Conservation (phyloP, 2,113 vertebrate genomes). For the Orientallactaga bullata region DNA sequence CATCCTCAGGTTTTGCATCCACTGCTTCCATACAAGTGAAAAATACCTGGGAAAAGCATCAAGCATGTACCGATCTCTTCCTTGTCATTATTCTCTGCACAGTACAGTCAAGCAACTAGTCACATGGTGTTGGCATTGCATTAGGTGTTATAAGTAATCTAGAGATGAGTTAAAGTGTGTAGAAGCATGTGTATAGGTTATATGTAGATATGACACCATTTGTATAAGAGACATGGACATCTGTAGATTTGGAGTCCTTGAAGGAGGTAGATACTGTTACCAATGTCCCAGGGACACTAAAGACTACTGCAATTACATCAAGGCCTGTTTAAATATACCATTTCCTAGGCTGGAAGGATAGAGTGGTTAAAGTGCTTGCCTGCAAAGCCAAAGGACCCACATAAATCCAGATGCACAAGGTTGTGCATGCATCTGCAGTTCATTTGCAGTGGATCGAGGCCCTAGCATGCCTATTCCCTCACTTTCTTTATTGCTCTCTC, state of each 20-base stretch:
- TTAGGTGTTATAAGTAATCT: not conserved
- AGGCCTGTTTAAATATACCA: not conserved
- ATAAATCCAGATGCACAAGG: no score
- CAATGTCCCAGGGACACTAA: not conserved
- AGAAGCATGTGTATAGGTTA: not conserved
- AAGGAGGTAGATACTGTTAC: not conserved
- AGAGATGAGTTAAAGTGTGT: not conserved
- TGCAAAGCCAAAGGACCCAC: no score
- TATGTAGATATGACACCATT: not conserved
- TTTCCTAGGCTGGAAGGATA: not conserved
- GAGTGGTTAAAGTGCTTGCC: no score
- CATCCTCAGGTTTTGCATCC: not conserved
- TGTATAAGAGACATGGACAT: not conserved
- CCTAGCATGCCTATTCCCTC: no score
- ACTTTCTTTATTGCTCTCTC: no score
- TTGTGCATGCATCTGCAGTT: no score
- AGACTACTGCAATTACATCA: not conserved
- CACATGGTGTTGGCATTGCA: not conserved
- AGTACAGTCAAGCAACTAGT: not conserved
- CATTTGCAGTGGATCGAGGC: no score
- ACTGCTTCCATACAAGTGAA: not conserved
- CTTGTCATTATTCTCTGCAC: not conserved
- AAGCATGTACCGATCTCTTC: not conserved
- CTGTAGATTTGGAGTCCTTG: not conserved
- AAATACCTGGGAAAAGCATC: not conserved